Evolutionary conservation across 92 coral and sea anemone species (phyloP).

Genomic region (Epizoanthus ramosus): DNA sequence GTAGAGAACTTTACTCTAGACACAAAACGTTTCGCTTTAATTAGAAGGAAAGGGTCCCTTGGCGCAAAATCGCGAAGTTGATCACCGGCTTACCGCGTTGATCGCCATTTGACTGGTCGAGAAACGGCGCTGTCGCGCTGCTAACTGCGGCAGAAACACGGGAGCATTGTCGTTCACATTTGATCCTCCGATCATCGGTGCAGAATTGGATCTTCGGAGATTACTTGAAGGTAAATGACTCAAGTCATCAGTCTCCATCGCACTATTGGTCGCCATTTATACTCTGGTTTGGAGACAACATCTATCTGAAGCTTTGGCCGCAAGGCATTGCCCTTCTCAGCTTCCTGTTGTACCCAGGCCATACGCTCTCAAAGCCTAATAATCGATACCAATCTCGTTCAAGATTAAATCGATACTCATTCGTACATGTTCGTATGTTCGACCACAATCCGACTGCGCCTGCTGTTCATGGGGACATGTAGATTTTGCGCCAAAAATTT

Average conservation of each 20-base stretch:
- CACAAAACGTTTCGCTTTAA: background rate
- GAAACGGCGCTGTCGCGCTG: constrained; percentile 92
- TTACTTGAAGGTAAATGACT: constrained; percentile 84
- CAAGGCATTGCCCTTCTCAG: constrained; percentile 90
- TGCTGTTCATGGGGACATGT: background rate
- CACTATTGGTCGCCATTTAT: constrained; percentile 88
- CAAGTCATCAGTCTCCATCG: constrained; percentile 98
- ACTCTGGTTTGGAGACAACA: constrained; percentile 64
- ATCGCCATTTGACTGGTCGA: constrained; percentile 81
- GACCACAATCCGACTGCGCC: background rate
- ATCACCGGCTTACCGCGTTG: constrained; percentile 53
- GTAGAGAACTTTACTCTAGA: background rate
- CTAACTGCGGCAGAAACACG: constrained; percentile 70
- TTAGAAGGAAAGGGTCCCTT: background rate
- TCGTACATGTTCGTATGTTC: background rate
- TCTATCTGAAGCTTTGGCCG: constrained; percentile 69
- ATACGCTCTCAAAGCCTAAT: background rate
- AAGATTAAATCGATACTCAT: background rate
- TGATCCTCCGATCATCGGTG: constrained; percentile 98
- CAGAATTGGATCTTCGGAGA: constrained; percentile 96
- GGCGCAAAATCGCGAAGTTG: constrained; percentile 40
- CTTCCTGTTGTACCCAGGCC: constrained; percentile 36
- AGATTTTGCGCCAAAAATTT: background rate
- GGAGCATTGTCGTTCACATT: constrained; percentile 78
- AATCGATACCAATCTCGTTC: no score